Evolutionary conservation across 2,888 invertebrate genomes (phyloP).

Genomic region (Petrolisthes manimaculis): DNA sequence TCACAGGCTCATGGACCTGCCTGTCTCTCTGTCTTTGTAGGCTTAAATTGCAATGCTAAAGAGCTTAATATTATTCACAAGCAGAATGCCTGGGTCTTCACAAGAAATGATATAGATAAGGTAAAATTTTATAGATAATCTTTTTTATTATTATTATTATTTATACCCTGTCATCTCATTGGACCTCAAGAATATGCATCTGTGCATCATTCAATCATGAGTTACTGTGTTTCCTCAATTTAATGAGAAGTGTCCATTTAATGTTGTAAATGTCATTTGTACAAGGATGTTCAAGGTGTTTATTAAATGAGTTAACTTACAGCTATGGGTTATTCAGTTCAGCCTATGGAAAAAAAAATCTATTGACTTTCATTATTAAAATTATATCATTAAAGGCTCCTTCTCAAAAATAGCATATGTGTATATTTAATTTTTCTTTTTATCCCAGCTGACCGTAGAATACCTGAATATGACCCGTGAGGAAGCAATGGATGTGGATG

Average conservation of each 20-base stretch:
- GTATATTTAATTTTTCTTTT: neutral
- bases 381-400: neutral
- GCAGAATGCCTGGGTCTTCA: constrained; percentile 65
- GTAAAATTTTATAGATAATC: constrained; percentile 23
- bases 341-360: no score
- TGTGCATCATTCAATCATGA: no score
- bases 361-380: no score
- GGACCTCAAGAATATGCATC: no score
- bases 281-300: no score
- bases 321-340: no score
- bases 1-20: constrained; percentile 22
- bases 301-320: no score
- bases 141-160: no score
- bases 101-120: constrained; percentile 66
- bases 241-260: no score
- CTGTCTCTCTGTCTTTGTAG: constrained; percentile 63
- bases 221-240: no score
- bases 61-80: constrained; percentile 54
- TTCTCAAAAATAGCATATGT: neutral
- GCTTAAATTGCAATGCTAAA: constrained; percentile 61
- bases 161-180: no score
- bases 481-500: constrained; percentile 66
- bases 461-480: constrained; percentile 32
- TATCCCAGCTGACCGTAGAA: neutral
- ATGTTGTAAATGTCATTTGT: no score